phyloP scores from a whole-genome alignment of 1,140 invertebrate species.

The Zaprionus nigranus region DNA sequence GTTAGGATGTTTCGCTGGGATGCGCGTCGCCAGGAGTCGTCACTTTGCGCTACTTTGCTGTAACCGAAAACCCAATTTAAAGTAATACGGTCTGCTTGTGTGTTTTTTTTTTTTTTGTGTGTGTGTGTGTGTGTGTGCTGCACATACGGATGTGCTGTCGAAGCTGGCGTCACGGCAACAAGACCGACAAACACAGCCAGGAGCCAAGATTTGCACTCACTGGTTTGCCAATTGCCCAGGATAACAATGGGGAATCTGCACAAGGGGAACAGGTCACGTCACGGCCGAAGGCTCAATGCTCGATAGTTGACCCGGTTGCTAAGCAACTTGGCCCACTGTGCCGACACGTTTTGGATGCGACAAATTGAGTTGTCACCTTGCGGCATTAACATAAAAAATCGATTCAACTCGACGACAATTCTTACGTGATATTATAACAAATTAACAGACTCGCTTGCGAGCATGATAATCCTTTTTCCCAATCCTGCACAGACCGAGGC shows the following conservation, averaged over 20 bases:
- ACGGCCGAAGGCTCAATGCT: neutral
- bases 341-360: slow-evolving; percentile 50
- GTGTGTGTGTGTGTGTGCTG: slow-evolving; percentile 21
- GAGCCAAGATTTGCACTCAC: slow-evolving; percentile 49
- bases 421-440: slow-evolving; percentile 77
- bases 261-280: slow-evolving; percentile 38
- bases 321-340: slow-evolving; percentile 48
- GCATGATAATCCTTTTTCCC: slow-evolving; percentile 64
- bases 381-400: slow-evolving; percentile 68
- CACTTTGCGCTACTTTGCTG: slow-evolving; percentile 44
- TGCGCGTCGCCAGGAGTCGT: slow-evolving; percentile 8
- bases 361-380: slow-evolving; percentile 76
- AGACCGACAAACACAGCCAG: neutral
- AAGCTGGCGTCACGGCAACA: slow-evolving; percentile 54
- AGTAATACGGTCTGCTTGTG: neutral
- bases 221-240: slow-evolving; percentile 10
- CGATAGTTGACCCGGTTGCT: slow-evolving; percentile 39
- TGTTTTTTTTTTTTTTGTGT: no score
- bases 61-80: slow-evolving; percentile 55
- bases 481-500: neutral
- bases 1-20: slow-evolving; percentile 5
- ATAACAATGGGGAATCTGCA: slow-evolving; percentile 9
- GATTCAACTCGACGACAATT: slow-evolving; percentile 45
- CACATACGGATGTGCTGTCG: slow-evolving; percentile 17
- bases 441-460: slow-evolving; percentile 63